A percentile compares a stretch with the other conserved stretches of the same genome.
Evolutionary conservation across 1,140 invertebrate genomes (phyloP).

Genomic region (Papilio glaucus): DNA sequence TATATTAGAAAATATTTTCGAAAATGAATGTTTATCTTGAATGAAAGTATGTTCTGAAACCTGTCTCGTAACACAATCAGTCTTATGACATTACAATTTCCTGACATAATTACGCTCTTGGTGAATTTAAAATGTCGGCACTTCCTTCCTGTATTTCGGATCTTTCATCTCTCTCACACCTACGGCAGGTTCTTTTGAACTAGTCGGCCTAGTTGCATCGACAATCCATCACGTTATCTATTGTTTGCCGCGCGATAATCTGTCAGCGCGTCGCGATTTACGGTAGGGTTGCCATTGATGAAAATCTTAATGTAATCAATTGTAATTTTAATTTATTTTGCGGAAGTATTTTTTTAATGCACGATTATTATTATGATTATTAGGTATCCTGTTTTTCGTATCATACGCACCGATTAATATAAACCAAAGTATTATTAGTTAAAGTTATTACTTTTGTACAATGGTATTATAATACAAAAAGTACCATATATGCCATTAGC

Average conservation of each 20-base stretch:
- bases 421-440: too few species aligned
- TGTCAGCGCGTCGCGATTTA: conserved; percentile 40
- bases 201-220: conserved; percentile 44
- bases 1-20: too few species aligned
- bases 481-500: too few species aligned
- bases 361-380: neutral
- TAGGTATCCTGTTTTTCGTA: too few species aligned
- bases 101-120: neutral
- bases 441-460: too few species aligned
- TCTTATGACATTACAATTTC: neutral
- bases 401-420: too few species aligned
- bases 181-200: conserved; percentile 18
- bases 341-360: neutral
- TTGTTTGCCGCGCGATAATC: conserved; percentile 55
- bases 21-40: too few species aligned
- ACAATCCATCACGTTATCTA: conserved; percentile 55
- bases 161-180: neutral
- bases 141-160: neutral
- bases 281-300: conserved; percentile 40
- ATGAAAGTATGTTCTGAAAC: neutral
- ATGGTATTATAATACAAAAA: too few species aligned
- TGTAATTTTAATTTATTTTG: neutral
- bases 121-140: neutral
- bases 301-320: conserved; percentile 10
- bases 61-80: neutral